These are phyloP conservation scores for Rutilus rutilus DNA, from an alignment of 2,113 vertebrate genomes.

Conservation along the genomic window DNA sequence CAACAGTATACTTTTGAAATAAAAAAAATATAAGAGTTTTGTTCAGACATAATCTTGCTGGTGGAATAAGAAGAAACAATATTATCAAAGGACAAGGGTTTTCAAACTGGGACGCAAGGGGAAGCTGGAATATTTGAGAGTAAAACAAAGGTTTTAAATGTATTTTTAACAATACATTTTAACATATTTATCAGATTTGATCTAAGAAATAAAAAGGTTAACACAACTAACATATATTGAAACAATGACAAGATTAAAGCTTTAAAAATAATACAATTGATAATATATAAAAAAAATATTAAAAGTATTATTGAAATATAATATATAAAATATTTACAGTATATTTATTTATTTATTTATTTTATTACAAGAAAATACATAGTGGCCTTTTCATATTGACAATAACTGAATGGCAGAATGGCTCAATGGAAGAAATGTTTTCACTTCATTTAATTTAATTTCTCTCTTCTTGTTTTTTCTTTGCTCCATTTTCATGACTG, in stretches of 20 bases:
- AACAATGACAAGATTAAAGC: not conserved
- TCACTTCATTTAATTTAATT: not conserved
- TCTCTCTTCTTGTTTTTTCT: not conserved
- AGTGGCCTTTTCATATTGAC: not conserved
- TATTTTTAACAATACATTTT: not conserved
- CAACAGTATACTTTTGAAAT: constrained; percentile 50
- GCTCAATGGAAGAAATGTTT: constrained; percentile 24
- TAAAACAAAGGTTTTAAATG: not conserved
- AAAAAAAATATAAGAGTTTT: not conserved
- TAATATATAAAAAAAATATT: not conserved
- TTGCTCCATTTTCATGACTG: not conserved
- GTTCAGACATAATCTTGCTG: not conserved
- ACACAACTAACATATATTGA: not conserved
- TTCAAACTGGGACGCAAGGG: not conserved
- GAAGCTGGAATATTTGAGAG: not conserved
- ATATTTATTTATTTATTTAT: not conserved
- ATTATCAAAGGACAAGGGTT: not conserved
- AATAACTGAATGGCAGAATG: not conserved
- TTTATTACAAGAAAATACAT: not conserved
- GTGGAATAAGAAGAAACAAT: not conserved
- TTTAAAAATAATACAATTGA: not conserved
- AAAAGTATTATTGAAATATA: too few relatives aligned
- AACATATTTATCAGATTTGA: not conserved
- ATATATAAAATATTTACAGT: too few relatives aligned
- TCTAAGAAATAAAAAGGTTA: not conserved